Evolutionary conservation across 2,888 invertebrate species (phyloP), one percentile per base, ranked within the genome.

Genomic region (Ochropleura leucogaster): DNA sequence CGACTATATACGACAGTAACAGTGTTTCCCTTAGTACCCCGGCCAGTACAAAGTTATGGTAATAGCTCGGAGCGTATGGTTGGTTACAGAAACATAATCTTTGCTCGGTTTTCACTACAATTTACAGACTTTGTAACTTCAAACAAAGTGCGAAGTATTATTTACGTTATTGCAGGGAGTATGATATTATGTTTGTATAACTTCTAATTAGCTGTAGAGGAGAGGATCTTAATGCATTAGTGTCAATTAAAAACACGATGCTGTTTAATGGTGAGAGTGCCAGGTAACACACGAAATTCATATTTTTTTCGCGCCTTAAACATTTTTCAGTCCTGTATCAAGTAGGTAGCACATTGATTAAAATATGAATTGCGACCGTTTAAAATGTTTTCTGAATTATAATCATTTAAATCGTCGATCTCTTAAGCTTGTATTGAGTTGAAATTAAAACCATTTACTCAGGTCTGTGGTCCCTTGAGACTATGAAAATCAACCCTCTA

Each of bases 71-170:
- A 53, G 51, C 7, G n/a, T 47, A 46, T 46, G 49, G 16, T 40
- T 30, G 57, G 16, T 40, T 30, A 42, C 20, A 44, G 18, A n/a
- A 42, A 75, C 20, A 67, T 51, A 66, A 30, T 51, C 30, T 66
- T 16, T 12, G n/a, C 46, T 46, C 16, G 60, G 46, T 20, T 51
- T 40, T n/a, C n/a, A n/a, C n/a, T 12, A 70, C 18, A 60, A 60
- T 18, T 51, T 51, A 71, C 51, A 59, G 3, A 59, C 30, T 74
- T 44, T 16, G n/a, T 40, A 40, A 16, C 20, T 40, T 51, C 51
- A 40, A 57, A 72, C 14, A 42, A 72, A 60, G 51, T 72, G 20
- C 12, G 6, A 51, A 51, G 30, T n/a, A 40, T 49, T n/a, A 49
- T 53, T 44, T 5, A 40, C 68, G 16, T 46, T 46, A 9, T 42